Evolutionary conservation across 37 sponge, comb jelly and placozoan genomes (phyloP).

Genomic region (Beroe forskalii): DNA sequence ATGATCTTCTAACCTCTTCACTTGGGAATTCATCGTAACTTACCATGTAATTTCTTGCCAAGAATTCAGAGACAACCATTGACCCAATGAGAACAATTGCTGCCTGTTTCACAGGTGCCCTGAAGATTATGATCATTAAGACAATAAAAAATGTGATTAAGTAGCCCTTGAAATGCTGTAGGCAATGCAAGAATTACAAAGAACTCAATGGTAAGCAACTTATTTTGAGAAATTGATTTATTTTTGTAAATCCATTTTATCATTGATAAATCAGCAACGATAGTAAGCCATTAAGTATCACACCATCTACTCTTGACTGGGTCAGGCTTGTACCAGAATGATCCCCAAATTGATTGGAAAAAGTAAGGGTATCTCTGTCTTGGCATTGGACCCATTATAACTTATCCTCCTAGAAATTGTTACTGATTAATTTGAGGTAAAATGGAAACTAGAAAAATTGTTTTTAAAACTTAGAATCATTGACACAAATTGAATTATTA

Average conservation of each 20-base stretch:
- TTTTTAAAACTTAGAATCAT: too few relatives aligned
- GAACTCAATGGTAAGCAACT: too few relatives aligned
- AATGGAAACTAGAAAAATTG: too few relatives aligned
- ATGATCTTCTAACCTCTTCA: conserved; percentile 53
- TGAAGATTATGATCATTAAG: too few relatives aligned
- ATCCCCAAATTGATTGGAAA: conserved; percentile 37
- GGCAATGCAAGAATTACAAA: too few relatives aligned
- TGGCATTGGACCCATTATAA: conserved; percentile 64
- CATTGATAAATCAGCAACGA: too few relatives aligned
- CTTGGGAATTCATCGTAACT: conserved; percentile 39
- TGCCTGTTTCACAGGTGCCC: background rate
- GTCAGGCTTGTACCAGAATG: conserved; percentile 3
- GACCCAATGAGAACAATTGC: background rate
- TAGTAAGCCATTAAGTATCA: too few relatives aligned
- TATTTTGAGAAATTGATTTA: background rate
- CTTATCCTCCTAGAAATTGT: too few relatives aligned
- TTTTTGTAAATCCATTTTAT: background rate
- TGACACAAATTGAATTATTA: too few relatives aligned
- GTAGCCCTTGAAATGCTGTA: too few relatives aligned
- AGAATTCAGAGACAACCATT: background rate
- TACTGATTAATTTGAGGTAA: too few relatives aligned
- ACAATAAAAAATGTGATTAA: background rate
- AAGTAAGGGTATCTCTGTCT: conserved; percentile 60
- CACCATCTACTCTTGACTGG: conserved; percentile 44
- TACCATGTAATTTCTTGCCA: background rate